A percentile compares a stretch with the other conserved stretches of the same genome.
phyloP scores from a whole-genome alignment of 2,888 invertebrate species.

The Itoplectis maculator region DNA sequence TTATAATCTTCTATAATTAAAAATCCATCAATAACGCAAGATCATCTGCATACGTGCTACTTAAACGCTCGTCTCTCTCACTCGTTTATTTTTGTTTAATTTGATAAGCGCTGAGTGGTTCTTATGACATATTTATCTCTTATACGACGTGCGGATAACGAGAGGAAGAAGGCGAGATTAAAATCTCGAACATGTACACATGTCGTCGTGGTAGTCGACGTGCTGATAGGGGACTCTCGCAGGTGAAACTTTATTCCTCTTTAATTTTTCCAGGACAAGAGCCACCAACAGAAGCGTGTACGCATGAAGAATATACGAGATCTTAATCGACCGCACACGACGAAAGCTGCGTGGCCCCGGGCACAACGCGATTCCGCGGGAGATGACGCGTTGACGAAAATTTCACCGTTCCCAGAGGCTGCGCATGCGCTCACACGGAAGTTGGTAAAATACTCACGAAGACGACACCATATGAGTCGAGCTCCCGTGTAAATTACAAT shows the following conservation, averaged over 20 bases:
- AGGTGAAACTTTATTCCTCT: slow-evolving; percentile 60
- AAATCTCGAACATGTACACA: slow-evolving; percentile 38
- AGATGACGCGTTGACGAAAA: slow-evolving; percentile 58
- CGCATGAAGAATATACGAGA: slow-evolving; percentile 58
- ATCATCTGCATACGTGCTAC: slow-evolving; percentile 1
- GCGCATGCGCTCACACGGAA: slow-evolving; percentile 37
- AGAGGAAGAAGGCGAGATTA: slow-evolving; percentile 46
- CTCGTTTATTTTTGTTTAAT: slow-evolving; percentile 42
- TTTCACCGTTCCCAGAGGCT: slow-evolving; percentile 52
- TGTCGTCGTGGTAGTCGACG: slow-evolving; percentile 44
- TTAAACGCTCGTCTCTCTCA: background rate
- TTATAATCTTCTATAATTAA: slow-evolving; percentile 36
- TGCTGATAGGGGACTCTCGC: slow-evolving; percentile 51
- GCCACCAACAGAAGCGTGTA: slow-evolving; percentile 24
- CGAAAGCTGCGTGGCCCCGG: slow-evolving; percentile 54
- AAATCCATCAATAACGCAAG: slow-evolving; percentile 31
- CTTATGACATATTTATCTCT: slow-evolving; percentile 54
- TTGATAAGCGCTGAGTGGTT: slow-evolving; percentile 28
- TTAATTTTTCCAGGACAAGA: slow-evolving; percentile 56
- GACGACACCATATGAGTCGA: slow-evolving; percentile 45
- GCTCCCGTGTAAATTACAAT: slow-evolving; percentile 62
- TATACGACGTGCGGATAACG: slow-evolving; percentile 45
- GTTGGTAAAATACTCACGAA: slow-evolving; percentile 47
- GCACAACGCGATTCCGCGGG: slow-evolving; percentile 60
- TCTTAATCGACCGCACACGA: slow-evolving; percentile 71